Evolutionary conservation across 2,113 vertebrate genomes (phyloP).

Genomic region (Scolopax mira): DNA sequence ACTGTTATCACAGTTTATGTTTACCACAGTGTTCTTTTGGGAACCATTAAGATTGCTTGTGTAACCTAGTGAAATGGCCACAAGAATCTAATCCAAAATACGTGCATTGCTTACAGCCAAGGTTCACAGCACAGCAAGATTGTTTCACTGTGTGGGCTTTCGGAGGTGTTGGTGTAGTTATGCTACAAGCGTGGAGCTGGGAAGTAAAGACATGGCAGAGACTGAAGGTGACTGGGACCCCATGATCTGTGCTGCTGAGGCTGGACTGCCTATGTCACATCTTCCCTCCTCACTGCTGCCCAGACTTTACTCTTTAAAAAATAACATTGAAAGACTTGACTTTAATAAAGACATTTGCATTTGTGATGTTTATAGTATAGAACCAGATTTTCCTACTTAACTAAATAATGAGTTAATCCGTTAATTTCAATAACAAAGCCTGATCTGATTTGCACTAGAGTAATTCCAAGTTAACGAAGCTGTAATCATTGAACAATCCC

Average conservation of each 20-base stretch:
- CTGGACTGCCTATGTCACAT: neutral
- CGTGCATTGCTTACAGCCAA: neutral
- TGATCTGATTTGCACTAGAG: neutral
- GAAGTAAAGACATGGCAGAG: neutral
- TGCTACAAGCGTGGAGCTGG: neutral
- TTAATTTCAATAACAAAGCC: neutral
- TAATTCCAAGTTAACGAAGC: neutral
- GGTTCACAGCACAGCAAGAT: neutral
- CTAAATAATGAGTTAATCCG: neutral
- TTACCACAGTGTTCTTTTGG: neutral
- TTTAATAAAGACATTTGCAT: neutral
- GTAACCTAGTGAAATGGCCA: neutral
- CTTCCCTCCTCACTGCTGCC: neutral
- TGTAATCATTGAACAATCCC: neutral
- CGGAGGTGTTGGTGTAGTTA: neutral
- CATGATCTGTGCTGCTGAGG: neutral
- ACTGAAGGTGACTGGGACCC: neutral
- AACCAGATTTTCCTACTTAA: neutral
- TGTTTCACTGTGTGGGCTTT: rapidly evolving
- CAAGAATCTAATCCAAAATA: neutral
- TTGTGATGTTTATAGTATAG: neutral
- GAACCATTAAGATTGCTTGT: neutral
- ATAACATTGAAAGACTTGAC: neutral
- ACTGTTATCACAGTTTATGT: neutral
- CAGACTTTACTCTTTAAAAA: neutral